phyloP scores from a whole-genome alignment of 2,888 invertebrate species.

The Drosophila macrospina region DNA sequence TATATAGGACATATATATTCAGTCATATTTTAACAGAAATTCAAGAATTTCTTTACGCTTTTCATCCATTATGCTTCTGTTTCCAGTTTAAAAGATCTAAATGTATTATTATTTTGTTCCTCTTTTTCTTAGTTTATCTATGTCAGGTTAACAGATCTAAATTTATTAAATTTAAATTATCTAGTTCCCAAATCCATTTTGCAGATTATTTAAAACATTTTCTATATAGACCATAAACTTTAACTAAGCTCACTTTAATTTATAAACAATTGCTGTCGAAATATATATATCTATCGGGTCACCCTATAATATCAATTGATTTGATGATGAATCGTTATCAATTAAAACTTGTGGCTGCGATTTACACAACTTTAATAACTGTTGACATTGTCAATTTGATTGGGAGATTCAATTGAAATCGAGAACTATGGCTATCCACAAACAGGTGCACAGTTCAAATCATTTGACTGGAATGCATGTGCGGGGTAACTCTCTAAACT shows the following conservation, averaged over 20 bases:
- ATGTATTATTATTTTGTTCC: neutral
- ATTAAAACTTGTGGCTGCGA: constrained; percentile 8
- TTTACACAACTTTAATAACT: constrained; percentile 13
- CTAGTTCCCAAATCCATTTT: neutral
- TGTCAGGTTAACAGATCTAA: no score
- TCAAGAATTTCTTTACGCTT: no score
- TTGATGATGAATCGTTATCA: constrained; percentile 17
- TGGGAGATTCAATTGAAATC: constrained; percentile 34
- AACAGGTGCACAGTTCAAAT: constrained; percentile 49
- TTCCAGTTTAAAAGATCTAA: neutral
- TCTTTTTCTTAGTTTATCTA: no score
- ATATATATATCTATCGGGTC: neutral
- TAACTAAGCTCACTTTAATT: neutral
- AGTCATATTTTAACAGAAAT: neutral
- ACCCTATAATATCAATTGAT: constrained; percentile 19
- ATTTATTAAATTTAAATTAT: no score
- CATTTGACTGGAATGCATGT: constrained; percentile 40
- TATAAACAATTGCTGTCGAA: neutral
- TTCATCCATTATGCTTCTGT: no score
- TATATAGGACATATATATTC: neutral
- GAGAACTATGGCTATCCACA: constrained; percentile 9
- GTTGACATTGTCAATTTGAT: constrained; percentile 16
- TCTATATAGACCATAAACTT: neutral
- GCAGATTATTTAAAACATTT: neutral
- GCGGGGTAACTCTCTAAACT: constrained; percentile 3